Evolutionary conservation across 2,888 invertebrate genomes (phyloP), one percentile per base, ranked within the genome.

Genomic region (Biston betularia): DNA sequence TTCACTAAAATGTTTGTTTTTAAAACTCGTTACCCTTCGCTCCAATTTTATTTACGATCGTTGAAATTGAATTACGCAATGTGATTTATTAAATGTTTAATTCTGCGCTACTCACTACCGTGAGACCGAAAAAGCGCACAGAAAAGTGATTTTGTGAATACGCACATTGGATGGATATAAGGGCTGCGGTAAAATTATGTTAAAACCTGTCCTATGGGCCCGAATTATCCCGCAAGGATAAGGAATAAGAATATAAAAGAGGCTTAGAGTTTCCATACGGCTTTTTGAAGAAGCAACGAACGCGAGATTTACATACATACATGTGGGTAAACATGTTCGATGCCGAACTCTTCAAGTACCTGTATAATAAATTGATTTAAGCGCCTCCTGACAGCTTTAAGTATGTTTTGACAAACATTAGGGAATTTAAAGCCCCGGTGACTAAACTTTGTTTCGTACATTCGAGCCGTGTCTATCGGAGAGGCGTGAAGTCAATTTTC

Each of bases 351-450:
- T 84, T 83, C 80, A 80, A 88, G 89, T 87, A 89, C 88, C 86
- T 91, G 89, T 89, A 89, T 90, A 89, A 91, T 89, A 91, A 92
- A 93, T 92, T 92, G 92, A 92, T 92, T 92, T 92, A 92, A 89
- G 91, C 90, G 84, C 85, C 87, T 89, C 88, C 85, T 88, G 90
- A 90, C 92, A 91, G 88, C 83, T 89, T 88, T 89, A 88, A 91
- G 90, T 88, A 88, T 89, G 87, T 90, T 92, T 89, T 90, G 87
- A 89, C 89, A 90, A 91, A 93, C 89, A 90, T 90, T 87, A 88
- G 89, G 89, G 89, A 91, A 86, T 89, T 86, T 88, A 84, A 90
- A 87, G 83, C 88, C 85, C 86, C 81, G 80, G 86, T 82, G 87
- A 84, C 84, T 79, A 84, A 89, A 92, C 85, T 91, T 90, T 88